These are phyloP conservation scores for Alcedo quadribrachys DNA, from an alignment of 2,797 vertebrate species.

Conservation along the genomic window DNA sequence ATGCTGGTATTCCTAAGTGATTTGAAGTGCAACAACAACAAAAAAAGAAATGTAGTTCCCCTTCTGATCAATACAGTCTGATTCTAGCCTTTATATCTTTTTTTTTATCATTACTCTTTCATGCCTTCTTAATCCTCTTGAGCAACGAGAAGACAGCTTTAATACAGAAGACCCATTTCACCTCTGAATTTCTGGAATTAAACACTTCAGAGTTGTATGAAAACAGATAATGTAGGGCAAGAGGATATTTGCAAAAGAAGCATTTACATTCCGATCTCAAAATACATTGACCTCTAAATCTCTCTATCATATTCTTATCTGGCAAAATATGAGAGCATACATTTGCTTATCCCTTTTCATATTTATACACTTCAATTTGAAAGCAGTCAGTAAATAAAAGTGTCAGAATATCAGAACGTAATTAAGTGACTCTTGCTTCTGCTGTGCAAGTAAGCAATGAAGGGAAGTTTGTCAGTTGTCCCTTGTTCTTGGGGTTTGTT, in stretches of 20 bases:
- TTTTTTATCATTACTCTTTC: not conserved
- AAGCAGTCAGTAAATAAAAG: not conserved
- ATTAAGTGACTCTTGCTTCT: not conserved
- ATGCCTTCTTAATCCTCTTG: not conserved
- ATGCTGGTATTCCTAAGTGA: not conserved
- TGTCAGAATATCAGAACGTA: constrained; percentile 9
- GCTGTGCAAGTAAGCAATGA: not conserved
- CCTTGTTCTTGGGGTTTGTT: not conserved
- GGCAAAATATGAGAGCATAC: not conserved
- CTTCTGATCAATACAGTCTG: not conserved
- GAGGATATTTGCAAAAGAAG: not conserved
- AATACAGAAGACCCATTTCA: not conserved
- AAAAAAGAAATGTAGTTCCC: not conserved
- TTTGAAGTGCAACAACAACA: not conserved
- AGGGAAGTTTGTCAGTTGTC: not conserved
- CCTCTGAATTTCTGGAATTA: not conserved
- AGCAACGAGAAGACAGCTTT: not conserved
- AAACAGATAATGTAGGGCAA: not conserved
- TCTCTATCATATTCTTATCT: not conserved
- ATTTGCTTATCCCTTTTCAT: not conserved
- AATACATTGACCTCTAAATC: not conserved
- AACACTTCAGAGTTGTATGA: not conserved
- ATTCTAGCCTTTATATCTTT: not conserved
- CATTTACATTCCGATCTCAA: not conserved
- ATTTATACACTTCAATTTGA: constrained; percentile 18